phyloP scores from a whole-genome alignment of 2,888 invertebrate species.

The Boloria euphrosyne region DNA sequence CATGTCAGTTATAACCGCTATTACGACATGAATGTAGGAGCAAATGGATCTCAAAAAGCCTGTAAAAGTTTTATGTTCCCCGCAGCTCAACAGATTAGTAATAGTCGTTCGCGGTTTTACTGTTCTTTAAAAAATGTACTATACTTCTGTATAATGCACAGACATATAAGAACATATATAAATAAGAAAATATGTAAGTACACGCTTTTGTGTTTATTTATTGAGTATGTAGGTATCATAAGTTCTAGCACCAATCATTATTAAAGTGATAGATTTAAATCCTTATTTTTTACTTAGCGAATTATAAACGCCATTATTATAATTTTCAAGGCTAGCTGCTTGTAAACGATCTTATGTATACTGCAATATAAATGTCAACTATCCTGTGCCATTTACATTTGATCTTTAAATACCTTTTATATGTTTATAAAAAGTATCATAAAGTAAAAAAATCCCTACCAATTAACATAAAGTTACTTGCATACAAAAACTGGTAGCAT shows the following conservation, averaged over 20 bases:
- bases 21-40: conserved; percentile 40
- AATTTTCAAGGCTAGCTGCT: conserved; percentile 14
- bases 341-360: neutral
- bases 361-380: conserved; percentile 20
- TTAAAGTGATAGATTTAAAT: too few species aligned
- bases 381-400: conserved; percentile 22
- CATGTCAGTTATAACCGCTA: conserved; percentile 26
- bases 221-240: too few species aligned
- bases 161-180: too few species aligned
- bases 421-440: conserved; percentile 3
- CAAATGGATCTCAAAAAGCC: conserved; percentile 55
- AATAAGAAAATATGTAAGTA: neutral
- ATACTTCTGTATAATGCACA: neutral
- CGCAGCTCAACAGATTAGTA: conserved; percentile 51
- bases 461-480: too few species aligned
- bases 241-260: too few species aligned
- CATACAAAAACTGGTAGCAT: too few species aligned
- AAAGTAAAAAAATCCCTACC: conserved; percentile 1
- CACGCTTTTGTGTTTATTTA: too few species aligned
- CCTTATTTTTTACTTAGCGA: neutral
- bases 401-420: conserved; percentile 17
- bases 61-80: conserved; percentile 62
- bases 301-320: conserved; percentile 4
- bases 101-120: conserved; percentile 16
- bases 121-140: conserved; percentile 11